These are phyloP conservation scores for Mesochorus sp. DNA, from an alignment of 2,888 invertebrate genomes.

Conservation along the genomic window DNA sequence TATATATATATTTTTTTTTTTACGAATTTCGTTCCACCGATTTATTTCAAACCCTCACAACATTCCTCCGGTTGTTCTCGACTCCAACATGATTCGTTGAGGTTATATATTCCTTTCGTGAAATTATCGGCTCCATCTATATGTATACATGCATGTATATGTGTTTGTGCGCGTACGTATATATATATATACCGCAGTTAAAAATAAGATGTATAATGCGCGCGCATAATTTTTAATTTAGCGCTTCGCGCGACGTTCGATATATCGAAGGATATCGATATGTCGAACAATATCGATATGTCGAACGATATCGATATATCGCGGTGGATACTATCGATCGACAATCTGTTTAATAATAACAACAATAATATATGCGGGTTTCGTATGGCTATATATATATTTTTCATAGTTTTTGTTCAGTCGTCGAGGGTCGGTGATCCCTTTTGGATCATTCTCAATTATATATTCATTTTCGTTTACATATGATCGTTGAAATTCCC, in stretches of 20 bases:
- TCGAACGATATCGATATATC: not conserved
- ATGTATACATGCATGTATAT: no score
- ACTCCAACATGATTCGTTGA: constrained; percentile 33
- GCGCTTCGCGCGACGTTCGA: no score
- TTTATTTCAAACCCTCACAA: constrained; percentile 63
- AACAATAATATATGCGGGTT: not conserved
- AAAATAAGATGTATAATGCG: no score
- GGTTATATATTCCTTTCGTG: constrained; percentile 29
- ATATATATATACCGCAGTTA: no score
- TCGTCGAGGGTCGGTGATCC: constrained; percentile 28
- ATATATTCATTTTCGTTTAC: not conserved
- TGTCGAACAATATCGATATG: not conserved
- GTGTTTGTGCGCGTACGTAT: no score
- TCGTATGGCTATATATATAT: no score
- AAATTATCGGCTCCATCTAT: no score
- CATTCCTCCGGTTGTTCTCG: constrained; percentile 60
- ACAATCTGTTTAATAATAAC: not conserved
- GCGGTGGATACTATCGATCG: no score
- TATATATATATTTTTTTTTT: no score
- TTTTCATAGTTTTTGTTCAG: not conserved
- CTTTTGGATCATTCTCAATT: constrained; percentile 5
- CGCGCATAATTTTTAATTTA: no score
- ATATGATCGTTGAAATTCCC: no score
- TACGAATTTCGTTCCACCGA: constrained; percentile 30
- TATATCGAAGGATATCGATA: not conserved